These are phyloP conservation scores for Germaria angustata DNA, from an alignment of 2,888 invertebrate species.

Conservation along the genomic window DNA sequence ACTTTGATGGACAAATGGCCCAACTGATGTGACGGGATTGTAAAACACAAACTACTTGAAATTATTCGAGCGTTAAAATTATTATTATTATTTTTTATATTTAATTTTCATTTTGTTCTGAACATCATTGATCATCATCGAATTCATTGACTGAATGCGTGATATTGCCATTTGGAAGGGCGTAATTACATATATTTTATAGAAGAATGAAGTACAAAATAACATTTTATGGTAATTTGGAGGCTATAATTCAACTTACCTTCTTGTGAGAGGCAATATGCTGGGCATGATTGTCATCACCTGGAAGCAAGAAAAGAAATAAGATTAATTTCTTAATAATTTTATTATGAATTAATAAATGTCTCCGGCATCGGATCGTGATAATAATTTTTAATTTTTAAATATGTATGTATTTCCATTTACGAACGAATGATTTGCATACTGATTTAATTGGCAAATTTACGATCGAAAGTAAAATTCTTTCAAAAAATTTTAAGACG, in stretches of 20 bases:
- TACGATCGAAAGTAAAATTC: no score
- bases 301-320: constrained; percentile 58
- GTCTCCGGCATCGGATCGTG: neutral
- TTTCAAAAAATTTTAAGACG: no score
- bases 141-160: constrained; percentile 1
- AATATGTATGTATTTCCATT: no score
- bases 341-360: neutral
- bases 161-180: constrained; percentile 9
- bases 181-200: neutral
- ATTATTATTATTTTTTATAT: neutral
- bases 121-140: neutral
- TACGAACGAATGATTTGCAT: neutral
- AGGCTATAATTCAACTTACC: constrained; percentile 61
- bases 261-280: constrained; percentile 69
- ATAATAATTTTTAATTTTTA: neutral
- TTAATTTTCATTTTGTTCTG: neutral
- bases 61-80: constrained; percentile 58
- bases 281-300: constrained; percentile 68
- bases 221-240: constrained; percentile 1
- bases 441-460: neutral
- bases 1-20: constrained; percentile 60
- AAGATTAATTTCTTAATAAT: neutral
- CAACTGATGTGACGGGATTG: constrained; percentile 23
- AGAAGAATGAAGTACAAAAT: neutral
- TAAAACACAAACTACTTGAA: constrained; percentile 42